phyloP scores from a whole-genome alignment of 2,888 invertebrate genomes.

The Chouioia cunea region DNA sequence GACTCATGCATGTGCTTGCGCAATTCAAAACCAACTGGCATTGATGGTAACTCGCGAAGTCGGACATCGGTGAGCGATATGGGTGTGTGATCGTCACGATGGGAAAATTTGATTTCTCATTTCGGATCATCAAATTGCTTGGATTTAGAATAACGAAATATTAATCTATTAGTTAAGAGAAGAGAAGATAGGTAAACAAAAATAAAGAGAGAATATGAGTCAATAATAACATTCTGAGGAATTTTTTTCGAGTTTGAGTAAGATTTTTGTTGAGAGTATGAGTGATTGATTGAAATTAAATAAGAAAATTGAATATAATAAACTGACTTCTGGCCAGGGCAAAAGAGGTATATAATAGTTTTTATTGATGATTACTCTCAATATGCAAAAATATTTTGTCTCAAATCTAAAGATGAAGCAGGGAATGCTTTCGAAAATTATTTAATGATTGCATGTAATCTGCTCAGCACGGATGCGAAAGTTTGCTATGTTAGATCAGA shows the following conservation, averaged over 20 bases:
- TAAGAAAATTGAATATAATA: too few relatives aligned
- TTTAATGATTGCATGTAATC: slow-evolving; percentile 44
- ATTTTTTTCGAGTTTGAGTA: too few relatives aligned
- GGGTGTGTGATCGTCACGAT: slow-evolving; percentile 41
- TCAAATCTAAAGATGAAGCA: slow-evolving; percentile 22
- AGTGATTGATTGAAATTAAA: too few relatives aligned
- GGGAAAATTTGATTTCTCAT: slow-evolving; percentile 42
- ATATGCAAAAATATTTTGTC: background rate
- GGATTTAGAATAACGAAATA: slow-evolving; percentile 43
- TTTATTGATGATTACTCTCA: too few relatives aligned
- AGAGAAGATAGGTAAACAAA: too few relatives aligned
- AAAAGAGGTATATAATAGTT: too few relatives aligned
- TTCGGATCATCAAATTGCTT: slow-evolving; percentile 44
- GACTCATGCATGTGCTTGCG: slow-evolving; percentile 48
- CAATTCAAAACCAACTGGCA: slow-evolving; percentile 48
- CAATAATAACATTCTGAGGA: too few relatives aligned
- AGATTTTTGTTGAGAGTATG: too few relatives aligned
- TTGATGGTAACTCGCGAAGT: slow-evolving; percentile 38
- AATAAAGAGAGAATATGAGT: too few relatives aligned
- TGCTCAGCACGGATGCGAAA: slow-evolving; percentile 35
- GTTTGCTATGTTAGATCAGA: slow-evolving; percentile 50
- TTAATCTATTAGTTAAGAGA: slow-evolving; percentile 30
- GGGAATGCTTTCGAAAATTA: slow-evolving; percentile 45
- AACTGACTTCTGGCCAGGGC: too few relatives aligned
- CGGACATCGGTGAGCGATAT: slow-evolving; percentile 41